phyloP scores from a whole-genome alignment of 2,113 vertebrate species.

The Rhodinocichla rosea region DNA sequence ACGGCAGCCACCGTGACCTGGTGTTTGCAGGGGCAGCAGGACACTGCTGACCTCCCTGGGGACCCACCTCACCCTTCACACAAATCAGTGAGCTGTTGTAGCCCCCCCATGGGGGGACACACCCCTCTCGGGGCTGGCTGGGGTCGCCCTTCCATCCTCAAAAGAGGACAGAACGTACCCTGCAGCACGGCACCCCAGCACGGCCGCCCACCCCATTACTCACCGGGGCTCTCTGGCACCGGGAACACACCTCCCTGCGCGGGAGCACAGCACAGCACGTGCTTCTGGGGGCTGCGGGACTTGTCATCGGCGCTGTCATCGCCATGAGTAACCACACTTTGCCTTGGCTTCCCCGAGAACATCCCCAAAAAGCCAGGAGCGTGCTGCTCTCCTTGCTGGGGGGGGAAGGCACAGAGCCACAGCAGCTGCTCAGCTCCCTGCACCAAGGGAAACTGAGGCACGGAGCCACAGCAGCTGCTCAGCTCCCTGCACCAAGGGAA shows the following conservation, averaged over 20 bases:
- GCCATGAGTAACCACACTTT: slow-evolving; percentile 21
- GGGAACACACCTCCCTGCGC: slow-evolving; percentile 15
- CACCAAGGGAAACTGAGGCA: slow-evolving; percentile 8
- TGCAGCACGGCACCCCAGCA: not conserved
- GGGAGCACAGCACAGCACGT: slow-evolving; percentile 24
- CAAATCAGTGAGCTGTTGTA: rapidly evolving
- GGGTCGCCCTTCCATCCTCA: rapidly evolving
- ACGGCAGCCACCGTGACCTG: rapidly evolving
- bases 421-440: not conserved
- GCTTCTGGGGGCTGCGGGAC: slow-evolving; percentile 28
- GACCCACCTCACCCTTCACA: not conserved
- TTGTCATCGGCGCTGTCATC: slow-evolving; percentile 40
- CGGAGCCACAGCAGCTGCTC: not conserved
- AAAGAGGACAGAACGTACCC: not conserved
- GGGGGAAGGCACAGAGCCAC: rapidly evolving
- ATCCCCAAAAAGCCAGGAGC: not conserved
- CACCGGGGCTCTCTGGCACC: slow-evolving; percentile 29
- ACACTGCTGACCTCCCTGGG: rapidly evolving
- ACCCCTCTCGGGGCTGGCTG: rapidly evolving
- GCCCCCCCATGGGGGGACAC: rapidly evolving
- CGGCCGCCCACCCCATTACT: slow-evolving; percentile 54
- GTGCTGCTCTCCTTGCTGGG: not conserved
- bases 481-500: not conserved
- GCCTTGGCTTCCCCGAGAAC: slow-evolving; percentile 6
- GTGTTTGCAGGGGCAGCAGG: not conserved